Evolutionary conservation across 2,888 invertebrate genomes (phyloP), one percentile per base, ranked within the genome.

Genomic region (Doris montereyensis): DNA sequence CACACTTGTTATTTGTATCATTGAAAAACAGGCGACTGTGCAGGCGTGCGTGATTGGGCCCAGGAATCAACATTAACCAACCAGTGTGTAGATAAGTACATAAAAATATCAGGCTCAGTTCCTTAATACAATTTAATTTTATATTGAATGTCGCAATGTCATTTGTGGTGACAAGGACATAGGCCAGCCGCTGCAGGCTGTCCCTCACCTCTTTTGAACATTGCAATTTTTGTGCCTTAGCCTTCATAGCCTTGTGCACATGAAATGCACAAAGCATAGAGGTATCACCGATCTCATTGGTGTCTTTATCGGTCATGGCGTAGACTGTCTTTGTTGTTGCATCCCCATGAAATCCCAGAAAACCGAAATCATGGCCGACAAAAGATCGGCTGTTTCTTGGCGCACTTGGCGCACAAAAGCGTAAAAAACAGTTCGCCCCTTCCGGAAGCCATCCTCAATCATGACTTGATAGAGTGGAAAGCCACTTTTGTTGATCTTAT

Each of bases 111-210:
- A 5, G 62, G 21, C n/a, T n/a, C 8, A 62, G 21, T 5, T 13
- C 13, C 21, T 13, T 62, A n/a, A 62, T 62, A 5, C 4, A 13
- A 62, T 5, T 21, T 5, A 62, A 13, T n/a, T 62, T 8, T 62
- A 13, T 62, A 17, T 62, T 8, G 21, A 62, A 62, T 62, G 62
- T 62, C 5, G 62, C 62, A 62, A 62, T 62, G 62, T 62, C 62
- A 62, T 62, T 62, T n/a, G 62, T 62, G 62, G 62, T 62, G 62
- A 62, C 62, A 62, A 62, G 62, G 62, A 62, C 13, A 62, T 62
- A n/a, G n/a, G n/a, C n/a, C n/a, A n/a, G n/a, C n/a, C n/a, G n/a
- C n/a, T n/a, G n/a, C n/a, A n/a, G n/a, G 21, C 62, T 13, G 62
- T 62, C n/a, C n/a, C n/a, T n/a, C n/a, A n/a, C n/a, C n/a, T n/a